Percentiles rank a stretch among this genome's conserved stretches.
These are phyloP conservation scores for Rhizoglyphus robini DNA, from an alignment of 1,140 invertebrate genomes.

Conservation along the genomic window DNA sequence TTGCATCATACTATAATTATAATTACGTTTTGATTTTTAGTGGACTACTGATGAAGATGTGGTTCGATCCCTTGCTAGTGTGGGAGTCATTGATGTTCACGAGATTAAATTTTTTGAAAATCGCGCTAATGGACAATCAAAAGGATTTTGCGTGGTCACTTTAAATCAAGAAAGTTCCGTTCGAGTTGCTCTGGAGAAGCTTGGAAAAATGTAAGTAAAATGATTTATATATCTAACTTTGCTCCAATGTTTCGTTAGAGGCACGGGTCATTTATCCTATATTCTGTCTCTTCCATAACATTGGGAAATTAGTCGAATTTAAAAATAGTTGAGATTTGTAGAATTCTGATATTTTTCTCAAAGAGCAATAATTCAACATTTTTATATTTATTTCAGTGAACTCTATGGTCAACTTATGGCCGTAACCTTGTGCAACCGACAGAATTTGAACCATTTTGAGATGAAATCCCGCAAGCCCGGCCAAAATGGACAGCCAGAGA, in stretches of 20 bases:
- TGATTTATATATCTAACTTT: neutral
- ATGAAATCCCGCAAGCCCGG: slow-evolving; percentile 34
- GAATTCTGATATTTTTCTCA: neutral
- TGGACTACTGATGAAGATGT: slow-evolving; percentile 98
- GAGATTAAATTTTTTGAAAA: slow-evolving; percentile 99
- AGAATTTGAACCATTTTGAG: slow-evolving; percentile 55
- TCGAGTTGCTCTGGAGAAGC: slow-evolving; percentile 71
- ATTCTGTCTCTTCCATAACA: slow-evolving; percentile 14
- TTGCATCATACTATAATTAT: slow-evolving; percentile 16
- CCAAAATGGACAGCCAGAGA: slow-evolving; percentile 40
- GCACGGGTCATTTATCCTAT: neutral
- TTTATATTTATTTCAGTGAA: slow-evolving; percentile 39
- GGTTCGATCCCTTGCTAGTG: slow-evolving; percentile 61
- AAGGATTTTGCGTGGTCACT: slow-evolving; percentile 88
- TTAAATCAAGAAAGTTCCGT: slow-evolving; percentile 81
- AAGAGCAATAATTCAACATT: slow-evolving; percentile 14
- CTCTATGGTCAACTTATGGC: slow-evolving; percentile 85
- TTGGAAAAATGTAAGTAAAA: slow-evolving; percentile 56
- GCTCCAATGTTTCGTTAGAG: slow-evolving; percentile 12
- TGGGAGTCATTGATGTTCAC: slow-evolving; percentile 83
- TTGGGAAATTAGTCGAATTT: neutral
- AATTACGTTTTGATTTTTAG: slow-evolving; percentile 42
- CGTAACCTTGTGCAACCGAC: slow-evolving; percentile 87
- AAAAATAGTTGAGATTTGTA: slow-evolving; percentile 12
- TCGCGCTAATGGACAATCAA: slow-evolving; percentile 94